These are phyloP conservation scores for Conus ventricosus DNA, from an alignment of 1,140 invertebrate genomes.

Conservation along the genomic window DNA sequence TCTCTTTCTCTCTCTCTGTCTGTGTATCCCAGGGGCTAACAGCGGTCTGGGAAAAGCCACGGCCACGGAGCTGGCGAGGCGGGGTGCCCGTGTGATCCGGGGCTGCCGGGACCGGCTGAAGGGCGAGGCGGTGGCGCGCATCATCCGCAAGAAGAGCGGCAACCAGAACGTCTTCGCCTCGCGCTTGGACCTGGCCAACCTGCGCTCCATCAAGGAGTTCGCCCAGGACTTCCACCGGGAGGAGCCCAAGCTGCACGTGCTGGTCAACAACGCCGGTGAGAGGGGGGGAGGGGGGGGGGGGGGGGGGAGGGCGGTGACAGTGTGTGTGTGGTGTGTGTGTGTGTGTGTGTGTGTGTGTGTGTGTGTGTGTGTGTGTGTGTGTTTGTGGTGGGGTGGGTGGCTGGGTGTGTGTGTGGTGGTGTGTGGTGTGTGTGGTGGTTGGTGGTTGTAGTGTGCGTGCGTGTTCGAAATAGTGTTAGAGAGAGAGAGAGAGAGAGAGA, in stretches of 20 bases:
- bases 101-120: conserved; percentile 67
- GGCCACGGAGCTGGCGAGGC: conserved; percentile 66
- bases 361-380: conserved; percentile 21
- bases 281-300: background rate
- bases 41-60: conserved; percentile 71
- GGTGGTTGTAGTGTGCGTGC: too few species aligned
- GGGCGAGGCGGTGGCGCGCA: conserved; percentile 69
- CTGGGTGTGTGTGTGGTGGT: too few species aligned
- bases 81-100: conserved; percentile 60
- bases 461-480: too few species aligned
- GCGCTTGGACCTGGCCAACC: conserved; percentile 62
- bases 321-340: conserved; percentile 23
- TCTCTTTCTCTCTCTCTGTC: background rate
- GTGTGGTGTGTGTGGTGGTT: too few species aligned
- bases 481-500: too few species aligned
- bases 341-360: conserved; percentile 19
- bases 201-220: conserved; percentile 65
- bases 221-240: conserved; percentile 58
- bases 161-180: conserved; percentile 66
- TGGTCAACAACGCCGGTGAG: conserved; percentile 74
- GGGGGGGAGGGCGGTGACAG: background rate
- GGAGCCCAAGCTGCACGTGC: conserved; percentile 63
- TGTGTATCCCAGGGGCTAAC: conserved; percentile 67
- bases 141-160: conserved; percentile 67
- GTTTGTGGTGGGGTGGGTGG: too few species aligned